phyloP scores from a whole-genome alignment of 2,888 invertebrate species.

The Pristionchus maxplancki region DNA sequence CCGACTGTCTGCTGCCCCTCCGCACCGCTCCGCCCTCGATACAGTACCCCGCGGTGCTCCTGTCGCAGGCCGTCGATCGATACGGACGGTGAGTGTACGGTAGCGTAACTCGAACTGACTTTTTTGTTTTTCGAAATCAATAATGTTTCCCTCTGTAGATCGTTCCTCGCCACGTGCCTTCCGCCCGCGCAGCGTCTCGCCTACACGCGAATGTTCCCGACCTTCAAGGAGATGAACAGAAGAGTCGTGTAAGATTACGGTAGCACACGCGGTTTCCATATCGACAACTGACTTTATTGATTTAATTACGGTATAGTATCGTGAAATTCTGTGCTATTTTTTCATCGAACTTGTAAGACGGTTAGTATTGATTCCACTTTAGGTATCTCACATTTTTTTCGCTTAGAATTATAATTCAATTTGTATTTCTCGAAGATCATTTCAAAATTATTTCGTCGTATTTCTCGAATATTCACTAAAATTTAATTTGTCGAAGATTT shows the following conservation, averaged over 20 bases:
- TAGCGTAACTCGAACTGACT: background rate
- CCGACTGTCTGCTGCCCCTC: slow-evolving; percentile 43
- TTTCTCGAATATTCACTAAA: background rate
- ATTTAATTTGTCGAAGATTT: background rate
- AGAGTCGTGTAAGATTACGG: slow-evolving; percentile 44
- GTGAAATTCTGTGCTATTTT: background rate
- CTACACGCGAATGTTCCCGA: slow-evolving; percentile 50
- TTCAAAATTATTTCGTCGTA: background rate
- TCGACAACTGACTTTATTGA: slow-evolving; percentile 15
- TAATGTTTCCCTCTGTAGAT: background rate
- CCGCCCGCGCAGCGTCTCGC: slow-evolving; percentile 48
- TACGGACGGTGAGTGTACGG: slow-evolving; percentile 47
- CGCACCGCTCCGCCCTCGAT: background rate
- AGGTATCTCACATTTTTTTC: slow-evolving; percentile 21
- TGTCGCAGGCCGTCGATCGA: slow-evolving; percentile 21
- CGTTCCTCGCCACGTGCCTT: slow-evolving; percentile 47
- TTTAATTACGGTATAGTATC: slow-evolving; percentile 18
- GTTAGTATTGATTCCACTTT: background rate
- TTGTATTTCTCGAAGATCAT: background rate
- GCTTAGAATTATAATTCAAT: background rate
- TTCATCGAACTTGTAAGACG: background rate
- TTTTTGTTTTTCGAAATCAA: background rate
- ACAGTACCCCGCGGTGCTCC: slow-evolving; percentile 49
- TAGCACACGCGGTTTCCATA: background rate
- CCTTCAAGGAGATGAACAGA: slow-evolving; percentile 50